Conservation (phyloP, 2,113 vertebrate genomes). For the Progne subis region DNA sequence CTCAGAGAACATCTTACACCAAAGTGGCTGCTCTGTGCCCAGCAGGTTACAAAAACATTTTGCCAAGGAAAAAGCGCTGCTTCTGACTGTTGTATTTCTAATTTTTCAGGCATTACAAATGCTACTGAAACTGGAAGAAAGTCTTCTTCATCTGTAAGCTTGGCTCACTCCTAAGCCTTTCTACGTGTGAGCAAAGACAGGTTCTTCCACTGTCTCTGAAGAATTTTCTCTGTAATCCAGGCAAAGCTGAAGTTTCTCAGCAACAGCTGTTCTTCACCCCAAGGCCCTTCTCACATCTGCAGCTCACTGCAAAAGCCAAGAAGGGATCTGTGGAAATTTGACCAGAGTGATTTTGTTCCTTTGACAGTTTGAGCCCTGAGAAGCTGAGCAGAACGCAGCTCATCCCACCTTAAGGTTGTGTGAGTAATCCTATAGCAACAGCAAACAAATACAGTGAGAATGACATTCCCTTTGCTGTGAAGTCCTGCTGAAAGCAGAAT, state of each 20-base stretch:
- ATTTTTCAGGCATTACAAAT: neutral
- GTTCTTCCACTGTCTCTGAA: neutral
- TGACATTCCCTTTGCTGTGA: neutral
- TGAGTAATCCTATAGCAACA: neutral
- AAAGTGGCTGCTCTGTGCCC: neutral
- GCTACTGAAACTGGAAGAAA: neutral
- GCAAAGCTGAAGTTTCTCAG: neutral
- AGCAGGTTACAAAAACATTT: neutral
- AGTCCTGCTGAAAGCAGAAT: neutral
- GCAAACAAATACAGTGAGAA: slow-evolving; percentile 14
- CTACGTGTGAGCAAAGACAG: neutral
- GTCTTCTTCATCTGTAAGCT: neutral
- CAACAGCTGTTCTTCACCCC: neutral
- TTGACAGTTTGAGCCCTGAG: neutral
- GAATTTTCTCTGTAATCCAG: neutral
- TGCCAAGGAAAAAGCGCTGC: neutral
- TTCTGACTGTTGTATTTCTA: neutral
- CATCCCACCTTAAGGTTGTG: neutral
- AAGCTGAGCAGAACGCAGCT: neutral
- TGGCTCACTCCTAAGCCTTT: neutral
- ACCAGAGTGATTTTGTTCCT: neutral
- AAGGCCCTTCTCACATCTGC: neutral
- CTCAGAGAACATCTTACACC: neutral
- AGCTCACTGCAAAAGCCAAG: neutral
- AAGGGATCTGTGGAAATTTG: neutral